These are phyloP conservation scores for Squalus acanthias DNA, from an alignment of 2,797 vertebrate genomes.

Conservation along the genomic window DNA sequence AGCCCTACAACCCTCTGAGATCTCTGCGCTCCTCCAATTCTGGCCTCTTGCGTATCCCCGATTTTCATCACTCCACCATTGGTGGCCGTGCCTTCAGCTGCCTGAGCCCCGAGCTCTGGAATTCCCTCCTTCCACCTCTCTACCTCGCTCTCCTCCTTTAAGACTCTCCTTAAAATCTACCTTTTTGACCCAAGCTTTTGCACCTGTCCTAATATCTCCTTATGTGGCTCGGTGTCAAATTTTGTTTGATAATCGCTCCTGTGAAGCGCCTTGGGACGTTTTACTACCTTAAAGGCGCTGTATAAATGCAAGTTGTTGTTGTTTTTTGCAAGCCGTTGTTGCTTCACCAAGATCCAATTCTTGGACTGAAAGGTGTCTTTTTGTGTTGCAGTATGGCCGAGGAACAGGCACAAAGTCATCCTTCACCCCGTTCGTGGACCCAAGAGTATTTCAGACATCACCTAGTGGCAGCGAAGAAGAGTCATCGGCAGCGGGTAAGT, in stretches of 20 bases:
- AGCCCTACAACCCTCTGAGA: not conserved
- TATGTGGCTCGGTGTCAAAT: not conserved
- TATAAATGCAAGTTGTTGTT: not conserved
- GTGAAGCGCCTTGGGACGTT: not conserved
- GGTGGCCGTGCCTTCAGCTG: not conserved
- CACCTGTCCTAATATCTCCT: not conserved
- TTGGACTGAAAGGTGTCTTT: not conserved
- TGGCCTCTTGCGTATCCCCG: not conserved
- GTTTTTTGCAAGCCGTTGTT: not conserved
- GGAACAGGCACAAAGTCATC: conserved; percentile 87
- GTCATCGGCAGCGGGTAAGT: conserved; percentile 70
- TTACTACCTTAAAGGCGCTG: not conserved
- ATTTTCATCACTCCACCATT: too few species aligned
- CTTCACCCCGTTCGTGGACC: conserved; percentile 92
- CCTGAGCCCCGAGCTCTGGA: not conserved
- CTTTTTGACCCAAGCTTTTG: not conserved
- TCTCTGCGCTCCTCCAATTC: not conserved
- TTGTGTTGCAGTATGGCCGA: conserved; percentile 71
- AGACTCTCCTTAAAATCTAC: not conserved
- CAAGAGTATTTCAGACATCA: conserved; percentile 89
- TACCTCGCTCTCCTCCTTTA: not conserved
- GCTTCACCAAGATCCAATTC: too few species aligned
- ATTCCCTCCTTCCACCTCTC: not conserved
- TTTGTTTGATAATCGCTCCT: not conserved
- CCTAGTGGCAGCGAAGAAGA: conserved; percentile 80